Evolutionary conservation across 92 coral and sea anemone genomes (phyloP), one percentile per base, ranked within the genome.

Genomic region (Phenganax marumi): DNA sequence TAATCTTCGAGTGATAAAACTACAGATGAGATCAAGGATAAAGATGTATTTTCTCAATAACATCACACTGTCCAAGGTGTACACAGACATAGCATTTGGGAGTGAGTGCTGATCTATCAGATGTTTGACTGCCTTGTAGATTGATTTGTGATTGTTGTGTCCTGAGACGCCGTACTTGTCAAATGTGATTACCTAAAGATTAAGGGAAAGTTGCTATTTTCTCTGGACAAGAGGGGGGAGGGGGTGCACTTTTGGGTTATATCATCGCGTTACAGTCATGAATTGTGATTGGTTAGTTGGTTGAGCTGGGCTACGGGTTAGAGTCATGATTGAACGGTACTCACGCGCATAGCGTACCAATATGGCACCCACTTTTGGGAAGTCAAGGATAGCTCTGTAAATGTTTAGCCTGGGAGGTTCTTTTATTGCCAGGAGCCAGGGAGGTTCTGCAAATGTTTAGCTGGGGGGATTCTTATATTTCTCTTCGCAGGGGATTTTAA

Each of bases 141-240:
- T 77, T 54, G 92, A 92, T 50, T 92, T 86, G 70, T 95, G 98
- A 73, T 95, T 95, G 55, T 82, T 43, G 63, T 95, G 98, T 58
- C 98, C 98, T 46, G 98, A 95, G 61, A 95, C 92, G 33, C 98
- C 98, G 84, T 87, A 91, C 6, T 85, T 81, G 82, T 95, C 98
- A 91, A 92, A 95, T 4, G 97, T 95, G 12, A 95, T 69, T 50
- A 95, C 89, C 98, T 95, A 83, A 2, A 77, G 18, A 58, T 26
- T 48, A 57, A 17, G 68, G 25, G 57, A 48, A 60, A 51, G 50
- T 23, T 17, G 49, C 14, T 17, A 14, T n/a, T 46, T 14, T 58
- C 14, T 17, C 11, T 21, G 50, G 21, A 69, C 33, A 7, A 23
- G 8, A 16, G 0, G 65, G 18, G 65, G 65, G 6, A 14, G 18